Evolutionary conservation across 2,113 vertebrate species (phyloP).

Genomic region (Triplophysa siluroides): DNA sequence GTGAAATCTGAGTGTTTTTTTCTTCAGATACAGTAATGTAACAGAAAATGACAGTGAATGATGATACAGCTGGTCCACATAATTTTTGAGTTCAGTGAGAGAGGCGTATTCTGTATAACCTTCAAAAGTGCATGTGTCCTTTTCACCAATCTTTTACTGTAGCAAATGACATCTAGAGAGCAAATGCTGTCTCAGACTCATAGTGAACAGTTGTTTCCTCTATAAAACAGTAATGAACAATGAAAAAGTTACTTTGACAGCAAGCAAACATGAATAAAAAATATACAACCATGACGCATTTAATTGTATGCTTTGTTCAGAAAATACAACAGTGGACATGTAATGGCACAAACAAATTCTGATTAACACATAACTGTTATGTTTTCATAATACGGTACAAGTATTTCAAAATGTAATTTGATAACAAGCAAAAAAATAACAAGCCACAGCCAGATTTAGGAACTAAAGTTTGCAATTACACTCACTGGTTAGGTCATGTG

Average conservation of each 20-base stretch:
- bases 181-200: constrained; percentile 24
- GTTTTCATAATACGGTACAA: not conserved
- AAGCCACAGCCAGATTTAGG: not conserved
- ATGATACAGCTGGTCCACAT: not conserved
- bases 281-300: constrained; percentile 19
- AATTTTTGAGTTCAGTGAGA: not conserved
- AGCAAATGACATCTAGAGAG: constrained; percentile 54
- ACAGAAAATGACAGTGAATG: constrained; percentile 23
- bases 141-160: constrained; percentile 55
- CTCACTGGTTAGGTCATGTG: not conserved
- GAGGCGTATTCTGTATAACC: constrained; percentile 40
- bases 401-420: not conserved
- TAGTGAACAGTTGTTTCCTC: constrained; percentile 58
- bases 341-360: not conserved
- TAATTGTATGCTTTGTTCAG: not conserved
- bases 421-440: not conserved
- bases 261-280: constrained; percentile 56
- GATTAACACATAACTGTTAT: constrained; percentile 10
- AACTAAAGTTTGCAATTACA: not conserved
- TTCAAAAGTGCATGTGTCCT: constrained; percentile 52
- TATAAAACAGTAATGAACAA: constrained; percentile 62
- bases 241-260: constrained; percentile 58
- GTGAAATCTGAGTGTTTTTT: too few species aligned
- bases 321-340: not conserved
- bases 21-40: not conserved